phyloP scores from a whole-genome alignment of 2,113 vertebrate genomes.

The Mugil cephalus region DNA sequence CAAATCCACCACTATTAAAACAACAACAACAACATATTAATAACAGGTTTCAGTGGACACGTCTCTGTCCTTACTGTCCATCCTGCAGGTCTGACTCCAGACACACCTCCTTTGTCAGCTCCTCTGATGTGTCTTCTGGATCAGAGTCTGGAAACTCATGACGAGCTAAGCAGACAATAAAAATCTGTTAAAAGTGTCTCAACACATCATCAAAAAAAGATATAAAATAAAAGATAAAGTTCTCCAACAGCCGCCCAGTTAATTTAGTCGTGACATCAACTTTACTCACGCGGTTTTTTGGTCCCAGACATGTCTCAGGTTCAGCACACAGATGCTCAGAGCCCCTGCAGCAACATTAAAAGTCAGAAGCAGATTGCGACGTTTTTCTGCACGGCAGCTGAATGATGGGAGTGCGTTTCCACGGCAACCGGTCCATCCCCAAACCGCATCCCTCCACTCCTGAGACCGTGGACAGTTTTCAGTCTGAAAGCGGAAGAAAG shows the following conservation, averaged over 20 bases:
- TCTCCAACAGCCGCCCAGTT: too few relatives aligned
- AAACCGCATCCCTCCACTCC: conserved; percentile 35
- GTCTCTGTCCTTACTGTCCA: conserved; percentile 90
- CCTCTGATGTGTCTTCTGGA: conserved; percentile 66
- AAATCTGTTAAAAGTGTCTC: neutral
- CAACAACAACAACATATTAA: too few relatives aligned
- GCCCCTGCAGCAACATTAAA: conserved; percentile 41
- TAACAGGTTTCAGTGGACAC: too few relatives aligned
- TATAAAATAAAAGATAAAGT: neutral
- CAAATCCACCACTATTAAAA: too few relatives aligned
- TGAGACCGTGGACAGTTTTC: conserved; percentile 9
- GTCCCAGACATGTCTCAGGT: conserved; percentile 66
- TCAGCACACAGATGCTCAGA: conserved; percentile 36
- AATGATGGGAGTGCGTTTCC: conserved; percentile 52
- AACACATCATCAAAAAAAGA: neutral
- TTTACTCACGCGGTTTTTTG: conserved; percentile 71
- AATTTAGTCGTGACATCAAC: too few relatives aligned
- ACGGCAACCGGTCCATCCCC: conserved; percentile 49
- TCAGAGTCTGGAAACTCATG: conserved; percentile 55
- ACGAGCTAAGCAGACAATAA: conserved; percentile 27
- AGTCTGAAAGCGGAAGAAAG: conserved; percentile 33
- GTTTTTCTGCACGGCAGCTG: conserved; percentile 44
- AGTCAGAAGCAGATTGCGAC: conserved; percentile 16
- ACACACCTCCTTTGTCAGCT: conserved; percentile 83
- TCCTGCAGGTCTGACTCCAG: conserved; percentile 84